Evolutionary conservation across 2,888 invertebrate species (phyloP).

Genomic region (Listrodromus nycthemerus): DNA sequence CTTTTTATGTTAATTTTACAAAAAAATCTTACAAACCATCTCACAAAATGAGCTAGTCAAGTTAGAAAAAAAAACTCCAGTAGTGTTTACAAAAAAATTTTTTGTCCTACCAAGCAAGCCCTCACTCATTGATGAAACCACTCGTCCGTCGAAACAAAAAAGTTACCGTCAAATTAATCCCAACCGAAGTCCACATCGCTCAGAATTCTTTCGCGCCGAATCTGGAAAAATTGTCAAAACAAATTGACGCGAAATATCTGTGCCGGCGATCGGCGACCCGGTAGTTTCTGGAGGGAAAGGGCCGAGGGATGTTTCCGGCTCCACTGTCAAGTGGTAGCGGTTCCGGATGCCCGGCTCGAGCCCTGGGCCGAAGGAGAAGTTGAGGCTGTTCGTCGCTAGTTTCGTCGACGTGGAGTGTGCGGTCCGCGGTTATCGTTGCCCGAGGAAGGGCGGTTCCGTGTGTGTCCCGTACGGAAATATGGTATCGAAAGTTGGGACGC

Average conservation of each 20-base stretch:
- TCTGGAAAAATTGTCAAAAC: slow-evolving; percentile 35
- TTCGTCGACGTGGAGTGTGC: slow-evolving; percentile 54
- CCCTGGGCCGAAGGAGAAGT: slow-evolving; percentile 56
- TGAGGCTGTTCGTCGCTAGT: slow-evolving; percentile 59
- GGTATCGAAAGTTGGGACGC: slow-evolving; percentile 71
- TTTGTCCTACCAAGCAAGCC: too few species aligned
- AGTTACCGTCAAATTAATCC: neutral
- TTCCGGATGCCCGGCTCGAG: slow-evolving; percentile 4
- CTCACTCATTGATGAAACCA: too few species aligned
- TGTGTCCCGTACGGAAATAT: slow-evolving; percentile 59
- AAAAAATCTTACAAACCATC: too few species aligned
- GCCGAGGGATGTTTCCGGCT: slow-evolving; percentile 25
- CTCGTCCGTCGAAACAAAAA: too few species aligned
- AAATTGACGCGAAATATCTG: slow-evolving; percentile 29
- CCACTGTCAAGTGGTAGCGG: slow-evolving; percentile 58
- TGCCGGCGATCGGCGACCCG: slow-evolving; percentile 29
- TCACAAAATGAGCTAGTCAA: too few species aligned
- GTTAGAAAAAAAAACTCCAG: too few species aligned
- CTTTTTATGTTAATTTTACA: too few species aligned
- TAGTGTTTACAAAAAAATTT: too few species aligned
- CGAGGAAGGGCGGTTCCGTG: neutral
- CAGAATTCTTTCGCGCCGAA: slow-evolving; percentile 20
- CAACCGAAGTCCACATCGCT: too few species aligned
- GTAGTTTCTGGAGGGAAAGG: slow-evolving; percentile 17
- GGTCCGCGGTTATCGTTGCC: slow-evolving; percentile 49